A percentile compares a stretch with the other conserved stretches of the same genome.
phyloP scores from a whole-genome alignment of 1,140 invertebrate species.

The Asobara japonica region DNA sequence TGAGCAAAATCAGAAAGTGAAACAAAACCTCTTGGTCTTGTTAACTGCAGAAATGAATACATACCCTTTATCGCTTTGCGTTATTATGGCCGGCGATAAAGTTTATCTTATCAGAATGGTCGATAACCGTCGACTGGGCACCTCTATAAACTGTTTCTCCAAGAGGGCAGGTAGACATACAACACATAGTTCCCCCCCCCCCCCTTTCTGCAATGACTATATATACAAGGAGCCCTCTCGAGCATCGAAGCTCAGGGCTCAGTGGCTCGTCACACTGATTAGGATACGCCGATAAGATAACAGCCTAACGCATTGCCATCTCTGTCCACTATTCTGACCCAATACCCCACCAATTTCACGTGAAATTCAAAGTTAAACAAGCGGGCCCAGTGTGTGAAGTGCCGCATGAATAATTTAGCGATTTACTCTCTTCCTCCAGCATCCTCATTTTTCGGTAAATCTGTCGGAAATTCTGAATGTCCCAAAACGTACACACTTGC shows the following conservation, averaged over 20 bases:
- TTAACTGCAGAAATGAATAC: background rate
- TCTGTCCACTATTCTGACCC: too few relatives aligned
- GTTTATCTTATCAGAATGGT: constrained; percentile 10
- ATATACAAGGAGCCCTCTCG: background rate
- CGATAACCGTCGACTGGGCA: constrained; percentile 12
- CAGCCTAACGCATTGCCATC: too few relatives aligned
- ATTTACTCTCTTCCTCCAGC: too few relatives aligned
- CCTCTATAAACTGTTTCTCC: constrained; percentile 4
- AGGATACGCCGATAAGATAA: constrained; percentile 15
- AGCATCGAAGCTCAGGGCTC: background rate
- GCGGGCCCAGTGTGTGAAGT: too few relatives aligned
- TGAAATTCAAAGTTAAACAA: too few relatives aligned
- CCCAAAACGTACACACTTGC: too few relatives aligned
- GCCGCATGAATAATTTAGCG: too few relatives aligned
- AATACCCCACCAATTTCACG: too few relatives aligned
- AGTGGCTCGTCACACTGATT: constrained; percentile 1
- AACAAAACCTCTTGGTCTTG: background rate
- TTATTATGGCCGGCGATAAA: constrained; percentile 14
- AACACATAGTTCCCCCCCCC: background rate
- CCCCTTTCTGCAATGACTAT: background rate
- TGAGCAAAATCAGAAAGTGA: background rate
- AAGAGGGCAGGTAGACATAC: background rate
- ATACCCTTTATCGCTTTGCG: background rate
- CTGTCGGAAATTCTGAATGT: too few relatives aligned
- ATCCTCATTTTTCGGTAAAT: too few relatives aligned